These are phyloP conservation scores for Astatotilapia flaviijosephi DNA, from an alignment of 2,113 vertebrate species.

Conservation along the genomic window DNA sequence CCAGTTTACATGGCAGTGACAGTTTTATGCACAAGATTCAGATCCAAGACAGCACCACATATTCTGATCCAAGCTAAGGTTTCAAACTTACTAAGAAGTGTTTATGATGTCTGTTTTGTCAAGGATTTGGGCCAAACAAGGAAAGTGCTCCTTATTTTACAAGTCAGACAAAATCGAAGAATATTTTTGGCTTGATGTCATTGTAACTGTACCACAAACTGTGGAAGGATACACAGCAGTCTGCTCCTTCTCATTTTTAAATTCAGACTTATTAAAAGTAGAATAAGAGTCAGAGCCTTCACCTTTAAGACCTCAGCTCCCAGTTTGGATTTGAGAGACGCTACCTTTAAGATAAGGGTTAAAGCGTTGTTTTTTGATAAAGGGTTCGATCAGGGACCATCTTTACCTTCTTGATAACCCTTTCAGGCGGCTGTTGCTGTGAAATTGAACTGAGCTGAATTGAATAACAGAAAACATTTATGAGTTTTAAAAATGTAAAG, in stretches of 20 bases:
- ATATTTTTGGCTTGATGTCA: not conserved
- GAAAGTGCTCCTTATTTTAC: not conserved
- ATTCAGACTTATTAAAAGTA: not conserved
- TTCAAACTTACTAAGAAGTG: not conserved
- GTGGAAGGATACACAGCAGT: not conserved
- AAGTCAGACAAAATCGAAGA: not conserved
- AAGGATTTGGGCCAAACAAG: not conserved
- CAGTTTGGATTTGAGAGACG: not conserved
- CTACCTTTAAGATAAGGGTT: not conserved
- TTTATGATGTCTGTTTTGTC: not conserved
- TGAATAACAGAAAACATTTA: not conserved
- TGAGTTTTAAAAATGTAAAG: accelerated
- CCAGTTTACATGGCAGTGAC: not conserved
- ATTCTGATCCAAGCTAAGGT: not conserved
- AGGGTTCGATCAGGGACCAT: not conserved
- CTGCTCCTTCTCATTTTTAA: not conserved
- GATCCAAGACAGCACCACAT: not conserved
- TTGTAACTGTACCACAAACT: not conserved
- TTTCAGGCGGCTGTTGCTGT: not conserved
- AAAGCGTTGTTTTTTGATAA: not conserved
- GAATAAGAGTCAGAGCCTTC: not conserved
- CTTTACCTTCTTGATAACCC: not conserved
- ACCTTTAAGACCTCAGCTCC: accelerated
- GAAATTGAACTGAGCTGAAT: not conserved
- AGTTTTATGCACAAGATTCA: not conserved